A percentile compares a stretch with the other conserved stretches of the same genome.
Conservation (phyloP, 2,797 vertebrate species). For the Danionella dracula region DNA sequence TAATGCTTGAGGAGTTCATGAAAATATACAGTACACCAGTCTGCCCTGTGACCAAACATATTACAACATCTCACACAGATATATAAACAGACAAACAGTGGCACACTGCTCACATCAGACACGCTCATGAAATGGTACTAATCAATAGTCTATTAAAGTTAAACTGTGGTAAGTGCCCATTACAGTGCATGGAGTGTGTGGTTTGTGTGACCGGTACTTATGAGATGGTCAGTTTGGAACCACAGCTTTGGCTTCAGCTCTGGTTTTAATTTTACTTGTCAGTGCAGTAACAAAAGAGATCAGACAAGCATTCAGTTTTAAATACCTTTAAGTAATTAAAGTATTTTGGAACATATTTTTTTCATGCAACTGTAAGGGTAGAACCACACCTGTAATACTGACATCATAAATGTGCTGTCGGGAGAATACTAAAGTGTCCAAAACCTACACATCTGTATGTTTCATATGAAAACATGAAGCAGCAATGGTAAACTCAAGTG, state of each 20-base stretch:
- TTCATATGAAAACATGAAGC: background rate
- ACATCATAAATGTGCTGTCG: background rate
- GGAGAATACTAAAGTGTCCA: background rate
- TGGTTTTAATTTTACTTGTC: conserved; percentile 13
- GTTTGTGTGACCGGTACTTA: background rate
- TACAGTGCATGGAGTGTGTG: conserved; percentile 48
- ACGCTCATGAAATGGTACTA: conserved; percentile 27
- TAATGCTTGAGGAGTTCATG: conserved; percentile 50
- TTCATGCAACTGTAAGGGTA: conserved; percentile 7
- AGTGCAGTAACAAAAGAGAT: conserved; percentile 20
- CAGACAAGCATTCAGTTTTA: no score
- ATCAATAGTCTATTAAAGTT: conserved; percentile 20
- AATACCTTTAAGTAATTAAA: no score
- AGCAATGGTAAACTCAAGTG: background rate
- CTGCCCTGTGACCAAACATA: conserved; percentile 44
- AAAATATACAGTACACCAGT: conserved; percentile 57
- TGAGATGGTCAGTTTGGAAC: background rate
- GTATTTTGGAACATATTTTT: background rate
- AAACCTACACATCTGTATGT: background rate
- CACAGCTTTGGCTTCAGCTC: background rate
- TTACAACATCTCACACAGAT: conserved; percentile 32
- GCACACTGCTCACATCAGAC: conserved; percentile 25
- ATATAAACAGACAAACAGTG: conserved; percentile 21
- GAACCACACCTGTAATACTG: background rate
- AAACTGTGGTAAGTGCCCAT: conserved; percentile 46